A percentile compares a stretch with the other conserved stretches of the same genome.
These are phyloP conservation scores for Drosophila melanosoma DNA, from an alignment of 2,888 invertebrate species.

Conservation along the genomic window DNA sequence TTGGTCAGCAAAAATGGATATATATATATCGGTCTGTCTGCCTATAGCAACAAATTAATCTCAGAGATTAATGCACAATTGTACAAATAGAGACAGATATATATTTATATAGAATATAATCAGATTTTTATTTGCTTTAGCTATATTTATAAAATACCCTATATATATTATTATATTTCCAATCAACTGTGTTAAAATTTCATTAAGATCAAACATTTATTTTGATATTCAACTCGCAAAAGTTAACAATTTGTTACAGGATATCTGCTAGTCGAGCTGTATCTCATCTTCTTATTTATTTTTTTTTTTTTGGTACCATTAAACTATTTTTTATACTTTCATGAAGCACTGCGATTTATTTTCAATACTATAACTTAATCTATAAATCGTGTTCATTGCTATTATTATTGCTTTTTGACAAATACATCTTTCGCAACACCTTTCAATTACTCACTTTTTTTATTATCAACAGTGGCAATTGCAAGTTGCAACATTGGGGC, in stretches of 20 bases:
- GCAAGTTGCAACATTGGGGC: not conserved
- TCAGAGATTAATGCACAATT: not conserved
- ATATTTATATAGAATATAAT: not conserved
- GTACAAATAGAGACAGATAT: not conserved
- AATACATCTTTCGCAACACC: not conserved
- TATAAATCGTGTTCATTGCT: not conserved
- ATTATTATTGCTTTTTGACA: not conserved
- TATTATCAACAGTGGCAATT: not conserved
- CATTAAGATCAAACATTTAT: not conserved
- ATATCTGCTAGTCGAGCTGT: not conserved
- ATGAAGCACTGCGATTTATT: not conserved
- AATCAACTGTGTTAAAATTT: not conserved
- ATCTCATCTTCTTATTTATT: too few relatives aligned
- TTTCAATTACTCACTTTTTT: not conserved
- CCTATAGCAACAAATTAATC: not conserved
- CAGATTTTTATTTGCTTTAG: too few relatives aligned
- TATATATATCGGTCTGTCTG: not conserved
- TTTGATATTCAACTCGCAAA: not conserved
- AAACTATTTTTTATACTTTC: not conserved
- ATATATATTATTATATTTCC: not conserved
- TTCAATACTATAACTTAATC: not conserved
- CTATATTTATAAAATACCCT: too few relatives aligned
- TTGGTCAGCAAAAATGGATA: not conserved
- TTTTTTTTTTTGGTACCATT: too few relatives aligned
- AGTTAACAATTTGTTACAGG: not conserved